These are phyloP conservation scores for Drosophila punjabiensis DNA, from an alignment of 1,140 invertebrate species.

Conservation along the genomic window DNA sequence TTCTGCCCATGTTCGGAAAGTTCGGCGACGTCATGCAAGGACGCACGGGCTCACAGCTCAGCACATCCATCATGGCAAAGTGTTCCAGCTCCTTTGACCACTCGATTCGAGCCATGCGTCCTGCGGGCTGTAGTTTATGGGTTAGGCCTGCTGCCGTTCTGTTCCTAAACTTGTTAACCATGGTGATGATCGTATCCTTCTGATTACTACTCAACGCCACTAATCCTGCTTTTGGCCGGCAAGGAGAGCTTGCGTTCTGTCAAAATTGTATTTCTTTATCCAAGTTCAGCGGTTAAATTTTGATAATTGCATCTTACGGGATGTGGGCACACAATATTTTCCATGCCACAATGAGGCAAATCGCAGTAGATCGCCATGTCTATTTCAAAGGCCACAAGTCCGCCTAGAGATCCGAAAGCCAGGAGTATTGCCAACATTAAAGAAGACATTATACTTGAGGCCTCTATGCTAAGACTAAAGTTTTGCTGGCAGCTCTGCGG, in stretches of 20 bases:
- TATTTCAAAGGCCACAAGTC: slow-evolving; percentile 2
- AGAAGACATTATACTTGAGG: slow-evolving; percentile 5
- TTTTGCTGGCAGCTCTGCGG: not conserved
- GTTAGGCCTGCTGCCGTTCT: not conserved
- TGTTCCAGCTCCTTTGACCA: slow-evolving; percentile 1
- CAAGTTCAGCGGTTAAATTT: fast-evolving
- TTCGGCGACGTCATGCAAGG: slow-evolving; percentile 10
- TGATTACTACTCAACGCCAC: too few relatives aligned
- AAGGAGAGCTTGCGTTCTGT: not conserved
- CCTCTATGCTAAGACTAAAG: not conserved
- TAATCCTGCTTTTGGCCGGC: not conserved
- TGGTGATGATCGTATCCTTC: not conserved
- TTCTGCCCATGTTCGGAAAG: slow-evolving; percentile 9
- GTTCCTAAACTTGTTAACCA: not conserved
- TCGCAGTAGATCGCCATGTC: slow-evolving; percentile 20
- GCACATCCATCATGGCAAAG: not conserved
- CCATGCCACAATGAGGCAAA: slow-evolving; percentile 17
- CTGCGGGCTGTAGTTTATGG: not conserved
- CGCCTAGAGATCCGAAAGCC: not conserved
- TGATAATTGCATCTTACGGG: not conserved
- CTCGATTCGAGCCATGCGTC: not conserved
- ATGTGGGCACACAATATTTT: not conserved
- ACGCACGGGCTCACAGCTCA: not conserved
- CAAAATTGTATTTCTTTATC: not conserved
- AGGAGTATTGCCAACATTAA: not conserved